Evolutionary conservation across 2,113 vertebrate species (phyloP).

Genomic region (Scolopax mira): DNA sequence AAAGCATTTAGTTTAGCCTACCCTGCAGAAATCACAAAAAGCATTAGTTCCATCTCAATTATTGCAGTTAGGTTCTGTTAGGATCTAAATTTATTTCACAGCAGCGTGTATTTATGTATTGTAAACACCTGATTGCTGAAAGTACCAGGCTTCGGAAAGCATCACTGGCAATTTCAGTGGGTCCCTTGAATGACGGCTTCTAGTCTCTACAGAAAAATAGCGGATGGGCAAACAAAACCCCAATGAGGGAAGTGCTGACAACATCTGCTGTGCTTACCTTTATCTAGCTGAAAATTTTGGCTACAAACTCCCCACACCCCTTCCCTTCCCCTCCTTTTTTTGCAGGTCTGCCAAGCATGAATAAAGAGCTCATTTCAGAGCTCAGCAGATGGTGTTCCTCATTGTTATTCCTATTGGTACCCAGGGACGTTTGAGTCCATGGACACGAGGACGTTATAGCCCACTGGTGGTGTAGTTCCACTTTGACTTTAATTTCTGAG

Average conservation of each 20-base stretch:
- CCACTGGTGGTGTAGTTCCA: not conserved
- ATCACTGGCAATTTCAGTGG: not conserved
- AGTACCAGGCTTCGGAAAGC: not conserved
- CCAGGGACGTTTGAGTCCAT: not conserved
- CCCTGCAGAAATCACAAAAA: constrained; percentile 21
- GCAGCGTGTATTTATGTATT: not conserved
- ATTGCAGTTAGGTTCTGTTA: constrained; percentile 1
- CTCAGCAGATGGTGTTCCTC: constrained; percentile 15
- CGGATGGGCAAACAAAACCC: not conserved
- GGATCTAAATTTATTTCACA: constrained; percentile 25
- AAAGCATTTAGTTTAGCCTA: not conserved
- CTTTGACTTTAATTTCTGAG: constrained; percentile 26
- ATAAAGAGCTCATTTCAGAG: constrained; percentile 22
- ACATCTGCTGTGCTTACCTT: constrained; percentile 26
- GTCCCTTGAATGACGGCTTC: not conserved
- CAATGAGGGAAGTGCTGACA: not conserved
- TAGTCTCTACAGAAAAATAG: not conserved
- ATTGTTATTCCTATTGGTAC: constrained; percentile 11
- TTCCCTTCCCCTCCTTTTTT: not conserved
- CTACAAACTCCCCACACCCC: not conserved
- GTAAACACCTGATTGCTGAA: constrained; percentile 37
- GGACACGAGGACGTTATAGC: not conserved
- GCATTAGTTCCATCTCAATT: constrained; percentile 32
- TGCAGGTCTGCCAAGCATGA: constrained; percentile 7
- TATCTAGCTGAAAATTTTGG: constrained; percentile 13